Evolutionary conservation across 2,113 vertebrate genomes (phyloP).

Genomic region (Narcine bancroftii): DNA sequence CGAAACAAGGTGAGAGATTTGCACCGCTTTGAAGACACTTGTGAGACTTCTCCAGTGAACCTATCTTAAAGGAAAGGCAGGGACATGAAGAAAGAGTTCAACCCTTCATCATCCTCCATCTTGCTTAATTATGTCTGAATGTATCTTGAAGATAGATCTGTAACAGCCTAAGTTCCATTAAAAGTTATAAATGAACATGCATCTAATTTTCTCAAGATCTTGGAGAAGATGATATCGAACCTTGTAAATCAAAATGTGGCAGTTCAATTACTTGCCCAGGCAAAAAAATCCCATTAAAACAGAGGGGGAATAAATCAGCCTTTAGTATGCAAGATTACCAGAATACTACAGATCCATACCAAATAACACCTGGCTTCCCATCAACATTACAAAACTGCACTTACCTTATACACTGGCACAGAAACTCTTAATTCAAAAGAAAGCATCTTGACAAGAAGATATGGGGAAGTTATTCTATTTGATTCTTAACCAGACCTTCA

Average conservation of each 20-base stretch:
- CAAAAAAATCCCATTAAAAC: neutral
- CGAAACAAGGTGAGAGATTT: neutral
- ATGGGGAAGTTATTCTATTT: neutral
- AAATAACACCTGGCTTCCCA: neutral
- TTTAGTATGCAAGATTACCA: neutral
- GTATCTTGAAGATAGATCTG: neutral
- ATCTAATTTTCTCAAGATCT: neutral
- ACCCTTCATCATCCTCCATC: neutral
- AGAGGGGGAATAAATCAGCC: neutral
- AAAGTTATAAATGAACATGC: neutral
- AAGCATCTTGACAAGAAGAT: neutral
- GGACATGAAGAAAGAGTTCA: neutral
- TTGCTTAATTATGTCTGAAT: neutral
- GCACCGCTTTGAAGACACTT: neutral
- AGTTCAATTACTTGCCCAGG: neutral
- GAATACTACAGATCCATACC: neutral
- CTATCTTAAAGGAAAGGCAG: neutral
- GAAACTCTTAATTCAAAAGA: neutral
- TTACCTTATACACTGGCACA: neutral
- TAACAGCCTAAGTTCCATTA: neutral
- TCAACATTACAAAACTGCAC: neutral
- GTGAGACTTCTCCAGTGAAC: neutral
- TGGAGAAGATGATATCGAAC: neutral
- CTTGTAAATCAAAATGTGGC: neutral
- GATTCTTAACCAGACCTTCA: neutral